Conservation (phyloP, 2,113 vertebrate species). For the Phyllopteryx taeniolatus region DNA sequence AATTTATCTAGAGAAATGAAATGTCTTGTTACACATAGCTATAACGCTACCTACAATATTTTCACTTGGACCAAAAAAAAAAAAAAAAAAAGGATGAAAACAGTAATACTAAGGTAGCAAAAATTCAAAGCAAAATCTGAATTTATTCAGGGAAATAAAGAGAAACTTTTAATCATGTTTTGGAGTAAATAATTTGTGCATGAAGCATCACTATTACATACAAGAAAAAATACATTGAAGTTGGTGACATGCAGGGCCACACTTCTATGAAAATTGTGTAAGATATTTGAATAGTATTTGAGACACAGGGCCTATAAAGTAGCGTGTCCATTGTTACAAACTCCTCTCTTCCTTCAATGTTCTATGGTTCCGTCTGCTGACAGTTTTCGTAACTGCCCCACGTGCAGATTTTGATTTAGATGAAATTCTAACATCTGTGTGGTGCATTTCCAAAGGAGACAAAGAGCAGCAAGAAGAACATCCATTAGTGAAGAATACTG, state of each 20-base stretch:
- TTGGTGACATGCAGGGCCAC: no score
- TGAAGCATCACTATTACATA: no score
- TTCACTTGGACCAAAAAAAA: not conserved
- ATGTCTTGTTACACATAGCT: not conserved
- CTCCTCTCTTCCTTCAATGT: not conserved
- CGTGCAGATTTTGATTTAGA: no score
- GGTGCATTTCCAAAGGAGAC: not conserved
- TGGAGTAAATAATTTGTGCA: not conserved
- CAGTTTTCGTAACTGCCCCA: no score
- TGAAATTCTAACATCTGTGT: no score
- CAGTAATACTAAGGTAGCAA: not conserved
- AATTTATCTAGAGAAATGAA: constrained; percentile 80
- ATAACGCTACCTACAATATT: not conserved
- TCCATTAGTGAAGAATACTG: not conserved
- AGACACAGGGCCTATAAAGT: no score
- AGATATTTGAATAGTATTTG: no score
- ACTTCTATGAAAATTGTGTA: no score
- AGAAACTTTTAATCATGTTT: not conserved
- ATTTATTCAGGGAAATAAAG: not conserved
- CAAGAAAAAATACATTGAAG: no score
- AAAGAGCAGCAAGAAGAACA: not conserved
- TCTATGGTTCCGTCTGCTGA: no score
- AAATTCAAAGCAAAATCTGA: not conserved
- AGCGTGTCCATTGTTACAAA: not conserved
- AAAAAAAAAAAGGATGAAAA: not conserved